Evolutionary conservation across 2,888 invertebrate genomes (phyloP), one percentile per base, ranked within the genome.

Genomic region (Desoria tigrina): DNA sequence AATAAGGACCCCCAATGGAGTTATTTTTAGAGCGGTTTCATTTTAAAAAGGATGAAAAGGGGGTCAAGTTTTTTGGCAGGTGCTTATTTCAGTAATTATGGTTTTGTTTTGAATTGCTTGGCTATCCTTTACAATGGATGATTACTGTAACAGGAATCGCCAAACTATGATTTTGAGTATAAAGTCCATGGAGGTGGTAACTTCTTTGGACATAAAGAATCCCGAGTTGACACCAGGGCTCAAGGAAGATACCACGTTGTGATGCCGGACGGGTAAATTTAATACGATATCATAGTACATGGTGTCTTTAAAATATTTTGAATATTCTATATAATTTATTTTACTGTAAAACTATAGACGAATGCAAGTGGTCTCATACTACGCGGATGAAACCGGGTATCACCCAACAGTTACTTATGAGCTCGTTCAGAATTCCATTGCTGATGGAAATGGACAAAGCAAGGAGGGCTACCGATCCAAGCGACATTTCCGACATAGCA

Each of bases 141-240:
- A n/a, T n/a, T n/a, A n/a, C n/a, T 49, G 18, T 49, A 16, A 7
- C 28, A 72, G 72, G 72, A 72, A 60, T 57, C 66, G 7, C 61
- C 71, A n/a, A 73, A 74, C 37, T 74, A 74, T 56, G 74, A 74
- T 32, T 74, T 74, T 53, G 62, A 66, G 18, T 74, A 74, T 50
- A 63, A 72, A 65, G 65, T 74, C 16, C 68, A 65, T 49, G 74
- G 74, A 6, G 74, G 72, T 23, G 72, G 72, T 26, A 72, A 72
- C 58, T 59, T 42, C 11, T 71, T 63, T 57, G 74, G 74, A 14
- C 74, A 74, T 53, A 49, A 65, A 16, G 74, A 74, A 42, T 62
- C 72, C 4, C 39, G 74, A 39, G 26, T 50, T 18, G 70, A 67
- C 23, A 37, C 53, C 21, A 60, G 61, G 3, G 66, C 72, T 2